phyloP scores from a whole-genome alignment of 2,888 invertebrate genomes.

The Thecophora atra region DNA sequence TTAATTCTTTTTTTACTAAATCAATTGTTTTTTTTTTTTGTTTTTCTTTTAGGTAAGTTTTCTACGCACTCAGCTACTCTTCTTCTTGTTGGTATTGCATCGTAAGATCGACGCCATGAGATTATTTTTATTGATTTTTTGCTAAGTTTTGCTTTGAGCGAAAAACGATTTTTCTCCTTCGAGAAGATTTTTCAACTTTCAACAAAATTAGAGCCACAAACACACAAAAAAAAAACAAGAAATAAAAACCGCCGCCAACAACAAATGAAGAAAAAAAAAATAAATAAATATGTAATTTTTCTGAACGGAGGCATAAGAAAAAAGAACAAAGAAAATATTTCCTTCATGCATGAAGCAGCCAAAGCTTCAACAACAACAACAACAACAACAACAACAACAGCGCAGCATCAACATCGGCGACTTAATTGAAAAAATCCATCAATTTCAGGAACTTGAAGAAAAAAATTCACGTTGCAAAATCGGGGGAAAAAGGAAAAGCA shows the following conservation, averaged over 20 bases:
- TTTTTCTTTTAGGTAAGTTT: constrained; percentile 4
- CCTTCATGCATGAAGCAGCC: background rate
- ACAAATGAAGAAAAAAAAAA: background rate
- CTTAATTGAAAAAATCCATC: constrained; percentile 32
- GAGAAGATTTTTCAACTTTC: background rate
- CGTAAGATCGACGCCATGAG: background rate
- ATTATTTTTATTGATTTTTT: background rate
- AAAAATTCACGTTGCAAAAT: background rate
- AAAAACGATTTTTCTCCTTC: background rate
- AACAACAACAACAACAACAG: too few relatives aligned
- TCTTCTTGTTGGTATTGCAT: background rate
- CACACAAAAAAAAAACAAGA: background rate
- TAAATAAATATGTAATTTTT: background rate
- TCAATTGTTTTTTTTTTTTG: background rate
- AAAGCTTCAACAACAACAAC: too few relatives aligned
- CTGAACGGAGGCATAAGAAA: constrained; percentile 1
- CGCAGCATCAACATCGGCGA: background rate
- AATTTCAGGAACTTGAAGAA: constrained; percentile 9
- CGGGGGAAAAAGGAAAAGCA: background rate
- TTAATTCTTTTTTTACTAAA: background rate
- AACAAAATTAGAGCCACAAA: background rate
- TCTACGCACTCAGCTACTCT: too few relatives aligned
- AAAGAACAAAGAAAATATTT: too few relatives aligned
- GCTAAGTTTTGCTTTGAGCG: background rate
- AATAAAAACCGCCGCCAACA: background rate